Percentiles rank a stretch among this genome's conserved stretches.
These are phyloP conservation scores for Sphecodes monilicornis DNA, from an alignment of 2,888 invertebrate genomes.

Conservation along the genomic window DNA sequence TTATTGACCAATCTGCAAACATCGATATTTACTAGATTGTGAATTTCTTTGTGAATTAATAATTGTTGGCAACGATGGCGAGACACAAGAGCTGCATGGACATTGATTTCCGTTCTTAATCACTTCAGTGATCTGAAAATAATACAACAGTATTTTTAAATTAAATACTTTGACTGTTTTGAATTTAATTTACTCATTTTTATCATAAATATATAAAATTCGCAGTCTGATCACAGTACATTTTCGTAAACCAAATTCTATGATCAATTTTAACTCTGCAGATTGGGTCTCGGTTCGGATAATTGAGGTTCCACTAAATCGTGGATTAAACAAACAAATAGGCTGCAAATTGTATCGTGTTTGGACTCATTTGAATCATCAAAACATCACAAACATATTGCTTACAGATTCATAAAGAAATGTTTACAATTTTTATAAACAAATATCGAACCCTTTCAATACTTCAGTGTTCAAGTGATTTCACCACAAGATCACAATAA, in stretches of 20 bases:
- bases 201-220: too few species aligned
- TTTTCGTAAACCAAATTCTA: neutral
- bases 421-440: neutral
- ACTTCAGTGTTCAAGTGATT: neutral
- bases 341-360: neutral
- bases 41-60: too few species aligned
- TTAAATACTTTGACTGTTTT: neutral
- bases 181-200: neutral
- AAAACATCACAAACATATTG: neutral
- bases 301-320: neutral
- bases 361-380: neutral
- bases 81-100: too few species aligned
- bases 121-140: too few species aligned
- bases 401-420: neutral
- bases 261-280: neutral
- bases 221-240: too few species aligned
- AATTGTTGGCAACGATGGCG: too few species aligned
- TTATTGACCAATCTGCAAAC: too few species aligned
- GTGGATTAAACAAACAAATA: neutral
- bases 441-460: neutral
- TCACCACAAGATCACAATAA: too few species aligned
- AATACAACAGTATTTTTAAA: neutral
- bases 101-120: too few species aligned
- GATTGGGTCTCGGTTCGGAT: neutral
- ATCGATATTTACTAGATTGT: too few species aligned